Percentiles rank a stretch among this genome's conserved stretches.
Conservation (phyloP, 2,113 vertebrate genomes). For the Catharus minimus region DNA sequence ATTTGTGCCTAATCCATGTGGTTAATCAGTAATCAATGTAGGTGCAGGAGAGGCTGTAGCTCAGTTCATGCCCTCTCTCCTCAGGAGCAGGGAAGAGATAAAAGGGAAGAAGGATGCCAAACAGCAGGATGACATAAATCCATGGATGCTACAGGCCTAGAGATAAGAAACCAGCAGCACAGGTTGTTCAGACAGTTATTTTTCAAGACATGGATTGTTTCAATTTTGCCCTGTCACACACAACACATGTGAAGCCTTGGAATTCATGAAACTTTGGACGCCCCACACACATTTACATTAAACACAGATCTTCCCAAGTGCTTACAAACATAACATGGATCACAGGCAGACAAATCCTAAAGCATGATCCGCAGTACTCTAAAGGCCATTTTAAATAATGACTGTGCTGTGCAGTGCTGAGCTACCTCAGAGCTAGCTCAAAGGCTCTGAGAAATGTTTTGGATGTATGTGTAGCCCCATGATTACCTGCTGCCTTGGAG, state of each 20-base stretch:
- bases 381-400: background rate
- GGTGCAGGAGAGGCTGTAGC: slow-evolving; percentile 71
- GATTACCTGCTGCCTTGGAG: background rate
- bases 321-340: background rate
- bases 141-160: background rate
- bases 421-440: background rate
- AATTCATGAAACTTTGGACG: background rate
- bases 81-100: slow-evolving; percentile 71
- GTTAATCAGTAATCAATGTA: slow-evolving; percentile 27
- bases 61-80: slow-evolving; percentile 74
- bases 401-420: background rate
- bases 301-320: background rate
- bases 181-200: background rate
- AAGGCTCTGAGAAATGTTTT: background rate
- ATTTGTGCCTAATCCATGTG: slow-evolving; percentile 65
- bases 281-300: background rate
- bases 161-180: background rate
- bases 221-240: background rate
- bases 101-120: slow-evolving; percentile 60
- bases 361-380: background rate
- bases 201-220: background rate
- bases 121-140: background rate
- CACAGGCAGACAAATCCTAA: background rate
- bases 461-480: background rate
- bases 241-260: background rate